Percentiles rank a stretch among this genome's conserved stretches.
Evolutionary conservation across 2,888 invertebrate species (phyloP).

Genomic region (Diaperis boleti): DNA sequence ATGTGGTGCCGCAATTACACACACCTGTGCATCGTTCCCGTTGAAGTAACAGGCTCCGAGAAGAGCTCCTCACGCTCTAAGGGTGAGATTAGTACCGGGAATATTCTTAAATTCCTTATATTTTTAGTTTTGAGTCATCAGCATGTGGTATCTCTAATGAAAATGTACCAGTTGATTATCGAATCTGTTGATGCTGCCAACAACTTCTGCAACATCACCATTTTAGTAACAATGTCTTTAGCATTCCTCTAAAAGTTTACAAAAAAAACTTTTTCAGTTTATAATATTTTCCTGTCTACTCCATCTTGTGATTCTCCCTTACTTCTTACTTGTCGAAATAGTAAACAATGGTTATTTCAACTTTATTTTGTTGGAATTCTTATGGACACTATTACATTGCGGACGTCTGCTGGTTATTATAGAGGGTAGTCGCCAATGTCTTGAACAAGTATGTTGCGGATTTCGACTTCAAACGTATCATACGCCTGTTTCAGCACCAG

Average conservation of each 20-base stretch:
- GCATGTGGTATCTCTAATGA: slow-evolving; percentile 7
- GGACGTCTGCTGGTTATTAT: slow-evolving; percentile 24
- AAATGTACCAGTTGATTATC: slow-evolving; percentile 12
- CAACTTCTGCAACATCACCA: slow-evolving; percentile 14
- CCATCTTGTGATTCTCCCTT: slow-evolving; percentile 20
- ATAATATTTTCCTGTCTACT: slow-evolving; percentile 25
- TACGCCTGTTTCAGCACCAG: slow-evolving; percentile 15
- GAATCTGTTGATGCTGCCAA: slow-evolving; percentile 10
- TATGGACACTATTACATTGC: slow-evolving; percentile 21
- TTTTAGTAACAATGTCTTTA: slow-evolving; percentile 23
- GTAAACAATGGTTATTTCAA: slow-evolving; percentile 14
- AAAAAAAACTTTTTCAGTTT: slow-evolving; percentile 6
- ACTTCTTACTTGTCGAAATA: slow-evolving; percentile 13
- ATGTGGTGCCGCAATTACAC: no score
- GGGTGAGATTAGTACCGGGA: no score
- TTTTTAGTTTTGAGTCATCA: slow-evolving; percentile 9
- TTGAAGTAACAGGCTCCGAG: no score
- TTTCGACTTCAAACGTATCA: slow-evolving; percentile 1
- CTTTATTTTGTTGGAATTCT: slow-evolving; percentile 19
- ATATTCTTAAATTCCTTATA: no score
- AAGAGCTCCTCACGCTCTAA: no score
- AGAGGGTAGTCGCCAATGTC: no score
- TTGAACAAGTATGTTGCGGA: background rate
- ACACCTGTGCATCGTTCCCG: no score
- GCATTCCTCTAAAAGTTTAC: background rate